A percentile compares a stretch with the other conserved stretches of the same genome.
These are phyloP conservation scores for Colaptes auratus DNA, from an alignment of 2,113 vertebrate species.

Conservation along the genomic window DNA sequence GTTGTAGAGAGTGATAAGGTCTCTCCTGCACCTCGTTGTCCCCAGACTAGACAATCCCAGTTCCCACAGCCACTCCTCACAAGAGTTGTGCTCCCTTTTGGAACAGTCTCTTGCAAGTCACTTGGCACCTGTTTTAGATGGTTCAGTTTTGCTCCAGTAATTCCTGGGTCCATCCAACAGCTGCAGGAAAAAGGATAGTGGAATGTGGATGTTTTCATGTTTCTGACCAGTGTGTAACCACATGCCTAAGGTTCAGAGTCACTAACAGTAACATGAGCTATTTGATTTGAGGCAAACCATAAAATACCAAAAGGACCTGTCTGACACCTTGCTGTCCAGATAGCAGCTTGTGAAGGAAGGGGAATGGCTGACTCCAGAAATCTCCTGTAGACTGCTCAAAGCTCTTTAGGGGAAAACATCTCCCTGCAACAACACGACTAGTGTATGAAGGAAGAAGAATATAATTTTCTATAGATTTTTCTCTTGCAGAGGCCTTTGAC, in stretches of 20 bases:
- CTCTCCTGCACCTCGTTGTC: too few relatives aligned
- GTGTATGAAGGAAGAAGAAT: neutral
- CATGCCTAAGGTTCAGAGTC: neutral
- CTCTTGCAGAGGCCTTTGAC: neutral
- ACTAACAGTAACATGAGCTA: neutral
- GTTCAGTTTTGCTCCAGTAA: neutral
- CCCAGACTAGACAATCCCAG: too few relatives aligned
- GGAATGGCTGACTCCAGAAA: neutral
- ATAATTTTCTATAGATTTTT: neutral
- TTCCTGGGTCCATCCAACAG: neutral
- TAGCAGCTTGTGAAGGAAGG: neutral
- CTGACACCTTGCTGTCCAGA: neutral
- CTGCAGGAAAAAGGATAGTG: neutral
- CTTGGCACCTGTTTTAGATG: neutral
- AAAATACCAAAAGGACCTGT: neutral
- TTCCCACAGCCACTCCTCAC: neutral
- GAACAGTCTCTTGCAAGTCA: neutral
- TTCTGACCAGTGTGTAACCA: neutral
- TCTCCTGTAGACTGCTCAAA: neutral
- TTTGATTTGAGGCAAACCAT: neutral
- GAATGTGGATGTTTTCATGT: neutral
- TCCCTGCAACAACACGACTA: fast-evolving
- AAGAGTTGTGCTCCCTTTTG: neutral
- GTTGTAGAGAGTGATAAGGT: too few relatives aligned
- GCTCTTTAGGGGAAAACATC: neutral